Conservation (phyloP, 2,888 invertebrate genomes). For the Drosophila monieri region DNA sequence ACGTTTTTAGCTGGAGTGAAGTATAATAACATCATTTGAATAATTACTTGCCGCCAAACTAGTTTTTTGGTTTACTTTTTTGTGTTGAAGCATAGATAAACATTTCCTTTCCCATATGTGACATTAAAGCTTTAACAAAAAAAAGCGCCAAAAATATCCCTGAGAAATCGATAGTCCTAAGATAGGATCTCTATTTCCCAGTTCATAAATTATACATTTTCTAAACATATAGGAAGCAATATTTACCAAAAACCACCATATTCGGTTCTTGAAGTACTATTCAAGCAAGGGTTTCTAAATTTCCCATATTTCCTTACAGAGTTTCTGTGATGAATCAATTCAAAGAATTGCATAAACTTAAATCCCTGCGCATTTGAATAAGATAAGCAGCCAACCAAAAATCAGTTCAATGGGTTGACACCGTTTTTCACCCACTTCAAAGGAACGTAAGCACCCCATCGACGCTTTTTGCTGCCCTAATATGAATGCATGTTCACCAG, state of each 20-base stretch:
- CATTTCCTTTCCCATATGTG: not conserved
- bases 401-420: conserved; percentile 1
- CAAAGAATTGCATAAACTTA: not conserved
- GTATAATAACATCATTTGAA: not conserved
- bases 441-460: conserved; percentile 1
- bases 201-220: no score
- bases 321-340: not conserved
- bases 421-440: not conserved
- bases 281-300: not conserved
- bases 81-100: not conserved
- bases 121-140: not conserved
- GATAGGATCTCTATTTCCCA: no score
- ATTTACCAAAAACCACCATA: not conserved
- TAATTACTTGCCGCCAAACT: not conserved
- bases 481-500: not conserved
- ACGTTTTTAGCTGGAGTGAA: not conserved
- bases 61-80: not conserved
- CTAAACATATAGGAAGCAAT: no score
- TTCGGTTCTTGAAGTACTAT: not conserved
- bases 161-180: no score
- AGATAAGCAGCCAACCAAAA: not conserved
- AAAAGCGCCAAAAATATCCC: not conserved
- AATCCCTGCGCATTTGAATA: not conserved
- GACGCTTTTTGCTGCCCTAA: not conserved
- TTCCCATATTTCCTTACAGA: not conserved